Base-by-base conservation (phyloP, 2,113 vertebrate genomes). In the Spilogale gracilis region DNA sequence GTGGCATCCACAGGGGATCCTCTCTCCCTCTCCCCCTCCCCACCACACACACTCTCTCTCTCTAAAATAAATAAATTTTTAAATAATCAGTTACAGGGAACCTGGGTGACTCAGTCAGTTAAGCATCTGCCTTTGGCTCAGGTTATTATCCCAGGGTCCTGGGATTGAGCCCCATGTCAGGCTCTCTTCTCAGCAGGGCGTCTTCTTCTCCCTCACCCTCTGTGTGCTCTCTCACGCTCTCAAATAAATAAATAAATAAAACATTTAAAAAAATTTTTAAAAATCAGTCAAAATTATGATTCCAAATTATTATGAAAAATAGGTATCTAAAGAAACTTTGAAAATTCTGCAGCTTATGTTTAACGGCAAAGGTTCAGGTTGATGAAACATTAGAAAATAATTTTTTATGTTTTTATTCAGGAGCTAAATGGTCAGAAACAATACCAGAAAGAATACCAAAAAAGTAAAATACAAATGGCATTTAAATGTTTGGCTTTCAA, bases 401-500 rank as follows among this genome's bases (percentile, higher is more conserved):
- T 54, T 80, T 23, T 73, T 84, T 61, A 30, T 88, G 3, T 80
- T 94, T 78, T 92, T 86, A 79, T 87, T 92, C n/a, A 89, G 18
- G 86, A 89, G 45, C 45, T 85, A 32, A 38, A 63, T 65, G 78
- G 52, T 67, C 38, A 92, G 63, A 93, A 95, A 95, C 86, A 48
- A 94, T 71, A 38, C 38, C 38, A 38, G 38, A 38, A 38, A 38
- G 54, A 65, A 73, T 48, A 45, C 12, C 21, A 78, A 80, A 89
- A 93, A 91, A 73, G 27, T 63, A 84, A 89, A 94, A 86, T 85
- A 81, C 9, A 27, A 61, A 38, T 89, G 52, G 43, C 43, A 38
- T 76, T 96, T 95, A 90, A 8, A 87, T 69, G 32, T 92, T 95
- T 94, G 58, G 27, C 3, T 50, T 94, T 87, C n/a, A 73, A 96